These are phyloP conservation scores for Dissostichus mawsoni DNA, from an alignment of 2,113 vertebrate genomes.

Conservation along the genomic window DNA sequence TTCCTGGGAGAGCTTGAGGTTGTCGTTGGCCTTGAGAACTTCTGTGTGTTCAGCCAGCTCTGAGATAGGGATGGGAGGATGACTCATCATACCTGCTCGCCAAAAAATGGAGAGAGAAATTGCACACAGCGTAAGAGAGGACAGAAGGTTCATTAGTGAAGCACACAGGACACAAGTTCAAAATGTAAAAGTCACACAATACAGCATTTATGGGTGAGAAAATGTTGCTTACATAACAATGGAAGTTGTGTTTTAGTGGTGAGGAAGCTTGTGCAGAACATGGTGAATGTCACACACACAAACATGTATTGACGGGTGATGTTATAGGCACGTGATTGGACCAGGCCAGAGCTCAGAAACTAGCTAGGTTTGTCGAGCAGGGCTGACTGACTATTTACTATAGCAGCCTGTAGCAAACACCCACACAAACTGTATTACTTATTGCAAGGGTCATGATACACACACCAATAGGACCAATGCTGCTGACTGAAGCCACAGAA, in stretches of 20 bases:
- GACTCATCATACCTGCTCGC: constrained; percentile 94
- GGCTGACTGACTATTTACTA: constrained; percentile 17
- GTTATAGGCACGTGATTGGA: constrained; percentile 44
- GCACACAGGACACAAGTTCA: not conserved
- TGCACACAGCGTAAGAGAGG: constrained; percentile 24
- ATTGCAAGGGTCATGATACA: not conserved
- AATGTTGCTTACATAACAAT: constrained; percentile 44
- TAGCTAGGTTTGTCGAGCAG: not conserved
- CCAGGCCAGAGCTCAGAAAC: constrained; percentile 80
- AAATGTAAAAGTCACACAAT: constrained; percentile 1
- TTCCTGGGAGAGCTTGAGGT: constrained; percentile 98
- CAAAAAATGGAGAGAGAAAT: constrained; percentile 43
- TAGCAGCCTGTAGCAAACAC: constrained; percentile 12
- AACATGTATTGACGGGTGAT: constrained; percentile 36
- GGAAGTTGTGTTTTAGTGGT: constrained; percentile 65
- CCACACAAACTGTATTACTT: constrained; percentile 20
- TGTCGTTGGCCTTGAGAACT: constrained; percentile 97
- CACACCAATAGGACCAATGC: constrained; percentile 8
- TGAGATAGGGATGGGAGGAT: constrained; percentile 94
- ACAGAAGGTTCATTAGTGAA: constrained; percentile 31
- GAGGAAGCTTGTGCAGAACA: constrained; percentile 68
- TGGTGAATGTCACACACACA: constrained; percentile 48
- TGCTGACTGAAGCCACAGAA: constrained; percentile 40
- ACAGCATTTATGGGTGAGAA: not conserved
- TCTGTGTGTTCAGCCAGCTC: constrained; percentile 98